phyloP scores from a whole-genome alignment of 2,113 vertebrate species.

The Baryphthengus martii region DNA sequence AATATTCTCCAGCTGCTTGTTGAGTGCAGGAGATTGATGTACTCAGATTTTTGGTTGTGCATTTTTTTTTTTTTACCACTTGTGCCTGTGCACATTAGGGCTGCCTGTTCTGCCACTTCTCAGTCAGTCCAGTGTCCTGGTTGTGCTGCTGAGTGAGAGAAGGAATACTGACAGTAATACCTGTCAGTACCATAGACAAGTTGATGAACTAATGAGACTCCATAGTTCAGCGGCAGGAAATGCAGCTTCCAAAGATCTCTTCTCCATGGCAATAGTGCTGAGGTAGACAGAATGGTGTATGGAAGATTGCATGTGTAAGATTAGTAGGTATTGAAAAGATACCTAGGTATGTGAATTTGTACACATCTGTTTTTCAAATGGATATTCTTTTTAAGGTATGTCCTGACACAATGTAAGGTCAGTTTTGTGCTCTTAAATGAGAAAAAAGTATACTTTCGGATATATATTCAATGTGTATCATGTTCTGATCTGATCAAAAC shows the following conservation, averaged over 20 bases:
- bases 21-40: neutral
- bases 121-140: neutral
- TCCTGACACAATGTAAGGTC: neutral
- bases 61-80: neutral
- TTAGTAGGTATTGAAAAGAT: neutral
- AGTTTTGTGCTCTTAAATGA: neutral
- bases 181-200: neutral
- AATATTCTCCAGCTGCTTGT: neutral
- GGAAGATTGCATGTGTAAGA: neutral
- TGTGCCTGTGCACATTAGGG: neutral
- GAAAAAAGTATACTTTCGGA: neutral
- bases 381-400: no score
- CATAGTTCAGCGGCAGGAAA: neutral
- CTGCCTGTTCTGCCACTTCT: neutral
- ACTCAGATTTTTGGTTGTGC: neutral
- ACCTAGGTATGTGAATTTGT: fast-evolving
- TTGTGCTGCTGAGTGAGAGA: neutral
- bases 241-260: neutral
- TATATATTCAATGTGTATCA: neutral
- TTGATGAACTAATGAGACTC: neutral
- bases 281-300: neutral
- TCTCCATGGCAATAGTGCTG: neutral
- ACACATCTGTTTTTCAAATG: neutral
- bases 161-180: neutral
- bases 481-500: neutral